Evolutionary conservation across 2,888 invertebrate genomes (phyloP).

Genomic region (Panopea generosa): DNA sequence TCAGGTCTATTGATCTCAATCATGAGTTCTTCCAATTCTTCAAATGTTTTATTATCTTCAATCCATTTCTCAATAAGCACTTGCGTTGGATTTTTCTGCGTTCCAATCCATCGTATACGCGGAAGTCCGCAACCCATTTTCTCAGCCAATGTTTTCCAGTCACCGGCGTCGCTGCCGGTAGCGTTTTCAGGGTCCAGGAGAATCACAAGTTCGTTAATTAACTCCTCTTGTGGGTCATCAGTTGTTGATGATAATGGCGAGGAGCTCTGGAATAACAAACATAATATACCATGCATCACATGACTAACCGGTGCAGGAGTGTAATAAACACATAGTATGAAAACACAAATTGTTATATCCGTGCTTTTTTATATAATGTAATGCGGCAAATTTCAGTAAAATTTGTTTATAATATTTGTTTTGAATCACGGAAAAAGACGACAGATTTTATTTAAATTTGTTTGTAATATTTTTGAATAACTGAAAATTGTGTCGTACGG

Average conservation of each 20-base stretch:
- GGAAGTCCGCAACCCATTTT: constrained; percentile 50
- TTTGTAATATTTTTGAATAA: no score
- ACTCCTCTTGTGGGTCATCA: constrained; percentile 35
- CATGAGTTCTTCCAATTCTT: constrained; percentile 52
- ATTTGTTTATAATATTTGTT: no score
- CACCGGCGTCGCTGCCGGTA: constrained; percentile 34
- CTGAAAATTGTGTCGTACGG: no score
- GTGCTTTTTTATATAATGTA: no score
- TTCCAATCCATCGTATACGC: constrained; percentile 54
- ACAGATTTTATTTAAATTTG: no score
- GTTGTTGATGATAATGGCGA: constrained; percentile 32
- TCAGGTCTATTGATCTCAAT: constrained; percentile 57
- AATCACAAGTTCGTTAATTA: constrained; percentile 47
- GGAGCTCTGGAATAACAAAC: constrained; percentile 11
- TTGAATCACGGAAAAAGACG: no score
- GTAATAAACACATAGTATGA: no score
- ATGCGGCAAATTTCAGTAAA: no score
- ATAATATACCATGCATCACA: not conserved
- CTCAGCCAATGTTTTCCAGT: constrained; percentile 64
- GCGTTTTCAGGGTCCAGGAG: constrained; percentile 48
- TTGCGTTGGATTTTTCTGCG: constrained; percentile 51
- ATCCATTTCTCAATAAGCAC: constrained; percentile 55
- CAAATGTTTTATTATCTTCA: constrained; percentile 41
- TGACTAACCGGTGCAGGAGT: no score
- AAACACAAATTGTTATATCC: no score